Conservation (phyloP, 2,797 vertebrate genomes). For the Peromyscus melanophrys region DNA sequence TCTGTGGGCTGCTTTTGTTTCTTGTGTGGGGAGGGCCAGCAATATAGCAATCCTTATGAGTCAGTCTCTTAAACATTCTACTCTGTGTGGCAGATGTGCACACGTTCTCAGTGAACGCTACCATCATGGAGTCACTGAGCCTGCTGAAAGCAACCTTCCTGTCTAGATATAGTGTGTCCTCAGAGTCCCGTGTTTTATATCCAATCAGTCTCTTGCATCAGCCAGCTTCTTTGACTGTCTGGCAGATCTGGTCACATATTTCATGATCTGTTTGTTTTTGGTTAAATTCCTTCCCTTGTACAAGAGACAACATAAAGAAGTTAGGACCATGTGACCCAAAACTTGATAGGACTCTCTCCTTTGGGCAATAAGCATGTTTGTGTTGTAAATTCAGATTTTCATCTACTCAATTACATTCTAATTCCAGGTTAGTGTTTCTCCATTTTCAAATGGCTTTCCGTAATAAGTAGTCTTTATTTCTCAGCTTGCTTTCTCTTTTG, state of each 20-base stretch:
- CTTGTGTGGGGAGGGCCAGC: conserved; percentile 2
- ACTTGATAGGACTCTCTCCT: background rate
- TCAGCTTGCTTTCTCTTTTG: conserved; percentile 14
- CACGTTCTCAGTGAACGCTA: background rate
- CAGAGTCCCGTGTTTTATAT: background rate
- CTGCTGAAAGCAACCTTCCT: conserved; percentile 51
- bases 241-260: background rate
- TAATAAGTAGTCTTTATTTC: background rate
- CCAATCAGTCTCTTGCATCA: conserved; percentile 16
- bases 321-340: background rate
- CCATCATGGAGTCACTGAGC: conserved; percentile 18
- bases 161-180: background rate
- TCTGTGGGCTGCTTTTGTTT: conserved; percentile 34
- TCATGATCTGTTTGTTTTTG: background rate
- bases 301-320: background rate
- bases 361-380: background rate
- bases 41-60: background rate
- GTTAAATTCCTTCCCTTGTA: conserved; percentile 34
- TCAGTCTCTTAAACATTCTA: conserved; percentile 26
- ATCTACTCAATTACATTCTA: conserved; percentile 28
- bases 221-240: conserved; percentile 25
- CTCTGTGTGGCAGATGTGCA: conserved; percentile 33
- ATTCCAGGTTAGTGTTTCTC: conserved; percentile 48
- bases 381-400: conserved; percentile 30
- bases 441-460: conserved; percentile 29